Evolutionary conservation across 2,888 invertebrate species (phyloP).

Genomic region (Podotricha telesiphe): DNA sequence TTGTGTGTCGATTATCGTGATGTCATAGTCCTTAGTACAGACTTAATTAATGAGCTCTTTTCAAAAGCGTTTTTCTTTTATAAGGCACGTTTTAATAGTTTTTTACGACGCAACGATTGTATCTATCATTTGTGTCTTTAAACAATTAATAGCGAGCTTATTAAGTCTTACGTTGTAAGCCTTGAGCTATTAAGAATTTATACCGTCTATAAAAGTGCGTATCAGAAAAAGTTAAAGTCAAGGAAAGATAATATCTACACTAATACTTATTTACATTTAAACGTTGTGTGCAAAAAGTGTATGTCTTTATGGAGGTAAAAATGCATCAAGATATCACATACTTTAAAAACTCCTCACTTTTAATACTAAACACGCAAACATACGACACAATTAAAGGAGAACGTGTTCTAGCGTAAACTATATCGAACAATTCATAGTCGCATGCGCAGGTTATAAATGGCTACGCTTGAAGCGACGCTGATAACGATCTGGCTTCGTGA

Average conservation of each 20-base stretch:
- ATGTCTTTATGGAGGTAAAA: neutral
- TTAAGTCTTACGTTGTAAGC: conserved; percentile 9
- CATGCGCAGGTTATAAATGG: conserved; percentile 28
- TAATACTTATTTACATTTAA: conserved; percentile 6
- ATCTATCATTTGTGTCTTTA: conserved; percentile 23
- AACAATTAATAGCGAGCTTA: conserved; percentile 21
- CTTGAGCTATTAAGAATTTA: conserved; percentile 1
- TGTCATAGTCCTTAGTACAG: conserved; percentile 40
- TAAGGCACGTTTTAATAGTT: conserved; percentile 25
- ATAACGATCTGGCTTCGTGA: conserved; percentile 34
- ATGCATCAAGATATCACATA: neutral
- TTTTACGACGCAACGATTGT: conserved; percentile 31
- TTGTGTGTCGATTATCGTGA: conserved; percentile 33
- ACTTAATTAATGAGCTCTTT: conserved; percentile 41
- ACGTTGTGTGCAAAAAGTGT: neutral
- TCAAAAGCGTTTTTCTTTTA: conserved; percentile 35
- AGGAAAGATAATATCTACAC: conserved; percentile 13
- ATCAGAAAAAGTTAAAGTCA: neutral
- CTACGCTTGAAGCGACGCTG: conserved; percentile 24
- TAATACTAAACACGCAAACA: conserved; percentile 17
- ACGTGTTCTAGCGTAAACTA: conserved; percentile 18
- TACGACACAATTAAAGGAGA: conserved; percentile 11
- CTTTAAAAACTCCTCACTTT: neutral
- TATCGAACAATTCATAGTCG: conserved; percentile 31
- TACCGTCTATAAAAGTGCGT: conserved; percentile 11